Percentiles rank a stretch among this genome's conserved stretches.
phyloP scores from a whole-genome alignment of 2,888 invertebrate species.

The Rhagium mordax region DNA sequence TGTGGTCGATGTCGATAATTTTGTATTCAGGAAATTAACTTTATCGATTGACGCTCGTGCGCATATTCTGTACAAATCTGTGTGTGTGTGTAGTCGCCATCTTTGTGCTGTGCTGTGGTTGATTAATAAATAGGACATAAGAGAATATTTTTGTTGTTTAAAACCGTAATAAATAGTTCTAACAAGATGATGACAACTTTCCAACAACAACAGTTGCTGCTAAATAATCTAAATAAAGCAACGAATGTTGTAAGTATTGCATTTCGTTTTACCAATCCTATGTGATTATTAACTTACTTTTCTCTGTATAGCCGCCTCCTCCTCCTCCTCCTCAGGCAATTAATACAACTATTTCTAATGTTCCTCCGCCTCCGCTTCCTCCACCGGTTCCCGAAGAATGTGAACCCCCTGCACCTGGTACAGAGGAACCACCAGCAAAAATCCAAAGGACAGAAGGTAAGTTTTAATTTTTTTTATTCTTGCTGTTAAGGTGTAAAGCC shows the following conservation, averaged over 20 bases:
- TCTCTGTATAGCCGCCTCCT: slow-evolving; percentile 23
- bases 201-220: slow-evolving; percentile 63
- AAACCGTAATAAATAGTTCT: neutral
- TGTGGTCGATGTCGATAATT: neutral
- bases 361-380: slow-evolving; percentile 17
- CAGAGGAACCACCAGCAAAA: slow-evolving; percentile 63
- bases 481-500: slow-evolving; percentile 54
- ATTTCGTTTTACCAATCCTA: neutral
- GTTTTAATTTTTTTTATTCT: slow-evolving; percentile 55
- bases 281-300: neutral
- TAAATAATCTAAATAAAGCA: slow-evolving; percentile 38
- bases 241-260: slow-evolving; percentile 34
- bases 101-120: neutral
- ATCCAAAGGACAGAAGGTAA: slow-evolving; percentile 62
- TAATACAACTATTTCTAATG: slow-evolving; percentile 9
- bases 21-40: neutral
- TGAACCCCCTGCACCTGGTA: slow-evolving; percentile 67
- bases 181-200: slow-evolving; percentile 66
- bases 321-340: neutral
- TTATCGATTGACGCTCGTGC: neutral
- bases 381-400: slow-evolving; percentile 40
- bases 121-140: too few species aligned
- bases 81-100: neutral
- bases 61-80: neutral
- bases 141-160: neutral